Evolutionary conservation across 2,888 invertebrate species (phyloP).

Genomic region (Cephus pulcher): DNA sequence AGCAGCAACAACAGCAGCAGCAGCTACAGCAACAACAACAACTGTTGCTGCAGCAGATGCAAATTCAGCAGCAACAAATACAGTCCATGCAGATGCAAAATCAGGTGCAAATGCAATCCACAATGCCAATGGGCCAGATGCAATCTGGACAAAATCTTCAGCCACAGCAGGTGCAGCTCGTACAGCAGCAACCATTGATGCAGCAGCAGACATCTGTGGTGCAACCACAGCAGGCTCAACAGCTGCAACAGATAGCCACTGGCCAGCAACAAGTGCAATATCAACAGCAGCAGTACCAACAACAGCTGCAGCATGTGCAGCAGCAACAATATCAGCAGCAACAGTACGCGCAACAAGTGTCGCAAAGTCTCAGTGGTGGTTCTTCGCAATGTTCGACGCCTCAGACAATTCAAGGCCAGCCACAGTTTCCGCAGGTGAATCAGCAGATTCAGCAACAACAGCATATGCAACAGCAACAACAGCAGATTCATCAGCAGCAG

Average conservation of each 20-base stretch:
- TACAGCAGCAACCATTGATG: slow-evolving; percentile 68
- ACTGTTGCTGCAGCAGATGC: slow-evolving; percentile 36
- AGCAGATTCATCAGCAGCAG: slow-evolving; percentile 67
- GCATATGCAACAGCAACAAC: slow-evolving; percentile 66
- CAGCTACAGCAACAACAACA: slow-evolving; percentile 34
- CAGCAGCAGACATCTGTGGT: slow-evolving; percentile 59
- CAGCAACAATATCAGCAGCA: slow-evolving; percentile 56
- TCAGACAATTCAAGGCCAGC: slow-evolving; percentile 60
- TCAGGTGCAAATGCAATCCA: slow-evolving; percentile 51
- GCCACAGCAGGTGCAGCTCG: slow-evolving; percentile 66
- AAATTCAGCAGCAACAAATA: slow-evolving; percentile 34
- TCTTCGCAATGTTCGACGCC: slow-evolving; percentile 62
- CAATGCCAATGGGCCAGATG: slow-evolving; percentile 37
- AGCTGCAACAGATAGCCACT: slow-evolving; percentile 63
- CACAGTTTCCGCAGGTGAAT: slow-evolving; percentile 58
- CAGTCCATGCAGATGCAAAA: slow-evolving; percentile 36
- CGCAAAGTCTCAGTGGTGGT: slow-evolving; percentile 49
- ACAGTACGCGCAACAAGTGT: slow-evolving; percentile 50
- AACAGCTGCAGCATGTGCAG: slow-evolving; percentile 59
- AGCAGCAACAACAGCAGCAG: slow-evolving; percentile 51
- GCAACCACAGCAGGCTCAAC: slow-evolving; percentile 59
- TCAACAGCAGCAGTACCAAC: slow-evolving; percentile 50
- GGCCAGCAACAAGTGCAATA: slow-evolving; percentile 69
- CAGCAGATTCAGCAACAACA: slow-evolving; percentile 50
- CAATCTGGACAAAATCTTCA: slow-evolving; percentile 46